Base-by-base conservation (phyloP, 23 tunicate species). In the Styela plicata region DNA sequence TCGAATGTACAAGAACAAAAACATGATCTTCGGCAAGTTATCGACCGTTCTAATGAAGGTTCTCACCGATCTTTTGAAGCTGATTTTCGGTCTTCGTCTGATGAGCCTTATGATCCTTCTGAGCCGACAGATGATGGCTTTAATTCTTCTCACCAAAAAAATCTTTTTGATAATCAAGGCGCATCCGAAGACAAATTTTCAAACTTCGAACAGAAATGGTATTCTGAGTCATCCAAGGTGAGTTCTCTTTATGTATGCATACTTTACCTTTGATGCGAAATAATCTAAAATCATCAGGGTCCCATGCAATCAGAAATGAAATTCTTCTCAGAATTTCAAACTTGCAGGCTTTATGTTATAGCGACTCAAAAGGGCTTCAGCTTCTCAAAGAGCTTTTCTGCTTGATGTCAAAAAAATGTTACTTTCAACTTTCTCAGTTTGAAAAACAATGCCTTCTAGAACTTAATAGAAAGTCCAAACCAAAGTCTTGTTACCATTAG, bases 121-220 rank as follows among this genome's bases (percentile, higher is more conserved):
- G 71, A 67, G 2, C 31, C 30, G 22, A 29, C 1, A 18, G 71
- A 67, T 19, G 31, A 67, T 67, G 57, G 7, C 57, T 44, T 44
- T 13, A 7, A 7, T 44, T 13, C 7, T 44, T 13, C 10, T 44
- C 10, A 13, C 57, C 57, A 44, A 44, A 5, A 7, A 44, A 13
- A 13, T 44, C 57, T 13, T 5, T 44, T 7, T 44, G 23, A 16
- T 19, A 29, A 67, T 0, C 30, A 22, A 25, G 71, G 22, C 0
- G 18, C 17, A 27, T 25, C 31, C 0, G n/a, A 19, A 18, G 81
- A 76, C 24, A 65, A 64, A 21, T 76, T 76, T 57, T 44, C 81
- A 52, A 76, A 65, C 81, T 76, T 76, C 0, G 63, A 76, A 76
- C 63, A 76, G 81, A 76, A 76, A 44, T 76, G 81, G 81, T 76